Base-by-base conservation (phyloP, 2,797 vertebrate species). In the Chanos chanos region DNA sequence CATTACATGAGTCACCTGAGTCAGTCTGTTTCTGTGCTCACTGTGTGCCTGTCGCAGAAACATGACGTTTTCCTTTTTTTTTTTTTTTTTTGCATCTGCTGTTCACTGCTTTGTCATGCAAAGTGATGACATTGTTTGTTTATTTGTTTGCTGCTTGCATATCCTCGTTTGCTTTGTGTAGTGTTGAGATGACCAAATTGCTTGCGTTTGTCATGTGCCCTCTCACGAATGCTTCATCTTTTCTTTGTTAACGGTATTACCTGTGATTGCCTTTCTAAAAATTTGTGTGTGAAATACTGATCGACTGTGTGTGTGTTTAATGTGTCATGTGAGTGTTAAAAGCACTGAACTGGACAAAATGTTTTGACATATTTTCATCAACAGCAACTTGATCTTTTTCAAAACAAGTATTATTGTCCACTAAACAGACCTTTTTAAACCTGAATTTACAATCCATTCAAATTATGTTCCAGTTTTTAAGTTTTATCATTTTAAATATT, bases 301-400 rank as follows among this genome's bases (percentile, higher is more conserved):
- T 78, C 72, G 45, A 30, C 16, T 67, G 31, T 36, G 24, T 51
- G 31, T 50, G 39, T 73, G 60, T 37, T 12, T 66, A 30, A 72
- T 33, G 3, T 30, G 27, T 49, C 44, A 43, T 61, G 15, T 33
- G 54, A 75, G 70, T 80, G 76, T 81, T 74, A 47, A 40, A 55
- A 77, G 71, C 77, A 71, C 64, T 88, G 79, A 85, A 74, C 86
- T 85, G 80, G 77, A 84, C 80, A 73, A 71, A 50, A 47, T 5
- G 63, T 50, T 10, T 28, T 8, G 1, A 25, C 27, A 12, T 8
- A 13, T 3, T 1, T 22, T 6, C 4, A 24, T 15, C 13, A 7
- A 1, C 9, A 13, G 6, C 7, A 12, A 25, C 13, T 0, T 22
- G 1, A 12, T 12, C 7, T 44, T 5, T 9, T 12, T 7, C 22